A percentile compares a stretch with the other conserved stretches of the same genome.
Evolutionary conservation across 2,113 vertebrate species (phyloP).

Genomic region (Dromaius novaehollandiae): DNA sequence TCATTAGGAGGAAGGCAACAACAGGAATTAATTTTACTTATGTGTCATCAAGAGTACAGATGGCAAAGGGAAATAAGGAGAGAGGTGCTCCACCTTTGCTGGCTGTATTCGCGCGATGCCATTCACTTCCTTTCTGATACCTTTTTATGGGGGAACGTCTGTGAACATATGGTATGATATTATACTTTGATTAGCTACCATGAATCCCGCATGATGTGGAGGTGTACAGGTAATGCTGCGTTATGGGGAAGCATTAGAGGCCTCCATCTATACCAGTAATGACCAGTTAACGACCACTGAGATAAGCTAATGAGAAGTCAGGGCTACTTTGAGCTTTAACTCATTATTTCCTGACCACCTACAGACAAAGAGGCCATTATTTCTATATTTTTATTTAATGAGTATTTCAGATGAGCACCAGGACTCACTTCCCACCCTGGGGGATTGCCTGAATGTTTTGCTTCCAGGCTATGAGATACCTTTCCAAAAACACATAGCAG

Average conservation of each 20-base stretch:
- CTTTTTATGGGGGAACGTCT: background rate
- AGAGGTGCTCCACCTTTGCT: background rate
- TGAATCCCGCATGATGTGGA: background rate
- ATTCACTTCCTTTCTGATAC: background rate
- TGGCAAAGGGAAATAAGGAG: background rate
- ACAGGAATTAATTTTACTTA: conserved; percentile 39
- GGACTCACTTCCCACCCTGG: accelerated
- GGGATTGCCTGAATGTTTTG: background rate
- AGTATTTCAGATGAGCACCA: background rate
- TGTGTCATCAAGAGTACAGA: background rate
- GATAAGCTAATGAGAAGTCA: background rate
- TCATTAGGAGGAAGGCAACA: conserved; percentile 42
- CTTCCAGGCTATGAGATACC: background rate
- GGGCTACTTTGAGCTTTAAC: background rate
- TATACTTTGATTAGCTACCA: background rate
- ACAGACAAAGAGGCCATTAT: background rate
- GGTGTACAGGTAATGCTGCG: background rate
- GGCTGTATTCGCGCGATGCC: background rate
- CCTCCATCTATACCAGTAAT: background rate
- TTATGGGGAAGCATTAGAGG: background rate
- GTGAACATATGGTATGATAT: background rate
- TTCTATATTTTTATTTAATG: background rate
- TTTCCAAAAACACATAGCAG: background rate
- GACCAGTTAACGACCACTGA: conserved; percentile 32
- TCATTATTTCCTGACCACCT: conserved; percentile 1